Conservation (phyloP, 2,888 invertebrate genomes). For the Diaprepes abbreviatus region DNA sequence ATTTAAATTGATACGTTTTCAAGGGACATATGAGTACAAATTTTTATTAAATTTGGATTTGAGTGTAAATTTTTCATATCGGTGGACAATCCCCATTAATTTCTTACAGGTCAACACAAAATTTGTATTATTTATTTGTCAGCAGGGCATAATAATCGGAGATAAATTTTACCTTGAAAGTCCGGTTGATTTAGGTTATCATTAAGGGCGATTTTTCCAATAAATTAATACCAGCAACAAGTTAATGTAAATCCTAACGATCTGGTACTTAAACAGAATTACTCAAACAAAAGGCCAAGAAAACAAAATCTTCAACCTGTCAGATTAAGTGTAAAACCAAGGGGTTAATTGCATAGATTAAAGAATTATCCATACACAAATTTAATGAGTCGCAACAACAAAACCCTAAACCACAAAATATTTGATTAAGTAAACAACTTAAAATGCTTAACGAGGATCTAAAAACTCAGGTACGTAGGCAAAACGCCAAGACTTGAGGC, state of each 20-base stretch:
- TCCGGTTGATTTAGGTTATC: background rate
- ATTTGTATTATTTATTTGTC: no score
- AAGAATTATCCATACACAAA: slow-evolving; percentile 8
- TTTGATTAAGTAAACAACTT: slow-evolving; percentile 15
- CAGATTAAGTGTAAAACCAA: background rate
- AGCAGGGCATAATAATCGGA: no score
- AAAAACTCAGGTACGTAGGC: slow-evolving; percentile 27
- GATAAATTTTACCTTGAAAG: background rate
- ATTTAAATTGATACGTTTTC: no score
- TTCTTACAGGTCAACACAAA: no score
- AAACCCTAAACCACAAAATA: slow-evolving; percentile 22
- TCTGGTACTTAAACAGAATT: background rate
- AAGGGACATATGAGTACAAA: no score
- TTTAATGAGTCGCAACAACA: slow-evolving; percentile 21
- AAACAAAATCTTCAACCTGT: background rate
- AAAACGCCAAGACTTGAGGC: slow-evolving; percentile 21
- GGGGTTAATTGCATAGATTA: slow-evolving; percentile 10
- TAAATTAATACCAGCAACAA: background rate
- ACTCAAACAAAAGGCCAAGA: background rate
- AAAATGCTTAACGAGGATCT: slow-evolving; percentile 21
- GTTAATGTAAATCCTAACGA: slow-evolving; percentile 10
- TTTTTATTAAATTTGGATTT: no score
- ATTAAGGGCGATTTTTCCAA: background rate
- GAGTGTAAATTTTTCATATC: no score
- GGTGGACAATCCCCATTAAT: no score